These are phyloP conservation scores for Andrena bicolor DNA, from an alignment of 2,888 invertebrate species.

Conservation along the genomic window DNA sequence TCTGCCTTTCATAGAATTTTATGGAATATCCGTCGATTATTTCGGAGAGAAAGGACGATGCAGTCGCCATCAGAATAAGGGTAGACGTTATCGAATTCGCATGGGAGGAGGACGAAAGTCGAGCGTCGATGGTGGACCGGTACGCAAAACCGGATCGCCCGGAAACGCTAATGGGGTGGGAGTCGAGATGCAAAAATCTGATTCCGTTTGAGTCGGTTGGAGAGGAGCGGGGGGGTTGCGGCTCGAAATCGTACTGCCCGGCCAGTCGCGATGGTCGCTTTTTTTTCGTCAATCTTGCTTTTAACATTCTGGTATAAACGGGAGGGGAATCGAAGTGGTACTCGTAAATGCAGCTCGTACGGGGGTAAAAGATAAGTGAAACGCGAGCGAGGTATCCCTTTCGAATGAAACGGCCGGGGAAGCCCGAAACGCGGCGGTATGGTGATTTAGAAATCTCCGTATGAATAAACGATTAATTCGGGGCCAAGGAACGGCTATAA, in stretches of 20 bases:
- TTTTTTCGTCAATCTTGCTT: neutral
- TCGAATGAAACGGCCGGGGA: neutral
- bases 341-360: slow-evolving; percentile 1
- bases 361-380: neutral
- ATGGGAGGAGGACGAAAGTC: slow-evolving; percentile 15
- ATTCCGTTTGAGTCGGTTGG: slow-evolving; percentile 38
- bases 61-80: slow-evolving; percentile 16
- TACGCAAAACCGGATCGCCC: slow-evolving; percentile 51
- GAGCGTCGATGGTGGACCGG: slow-evolving; percentile 33
- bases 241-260: neutral
- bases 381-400: slow-evolving; percentile 1
- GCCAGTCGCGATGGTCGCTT: neutral
- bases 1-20: no score
- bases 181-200: slow-evolving; percentile 16
- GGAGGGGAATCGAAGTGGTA: neutral
- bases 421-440: neutral
- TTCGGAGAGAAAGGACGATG: neutral
- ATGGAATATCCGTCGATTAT: neutral
- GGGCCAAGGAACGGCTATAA: neutral
- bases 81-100: slow-evolving; percentile 37
- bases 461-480: neutral
- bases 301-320: neutral
- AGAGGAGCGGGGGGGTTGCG: slow-evolving; percentile 3
- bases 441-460: neutral
- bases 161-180: slow-evolving; percentile 47